Base-by-base conservation (phyloP, 2,797 vertebrate genomes). In the Cuniculus paca region DNA sequence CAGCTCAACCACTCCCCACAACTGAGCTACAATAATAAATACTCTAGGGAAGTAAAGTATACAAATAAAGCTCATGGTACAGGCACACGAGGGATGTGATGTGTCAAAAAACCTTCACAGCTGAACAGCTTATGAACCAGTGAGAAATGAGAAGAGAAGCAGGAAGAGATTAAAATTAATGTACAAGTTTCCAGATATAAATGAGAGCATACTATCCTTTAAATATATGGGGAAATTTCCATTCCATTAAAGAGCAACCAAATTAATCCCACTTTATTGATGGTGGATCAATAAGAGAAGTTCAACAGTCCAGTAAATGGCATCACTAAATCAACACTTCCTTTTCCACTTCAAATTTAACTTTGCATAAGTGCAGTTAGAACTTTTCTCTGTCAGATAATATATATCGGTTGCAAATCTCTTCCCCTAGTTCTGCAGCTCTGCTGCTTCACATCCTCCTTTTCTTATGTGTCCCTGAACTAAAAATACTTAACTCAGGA, bases 311-410 rank as follows among this genome's bases (percentile, higher is more conserved):
- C 58, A 68, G 56, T 52, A 79, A 96, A 82, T 68, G 70, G 28
- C 7, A 75, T 82, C 81, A 81, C 28, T 93, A 95, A 95, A 88
- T 95, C 95, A 95, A 90, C 75, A 54, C 24, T 77, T 82, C 28
- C 42, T 45, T 78, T 87, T 88, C 70, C 77, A 82, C 19, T 89
- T 91, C 56, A 63, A 52, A 72, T 28, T 54, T 88, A 70, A 90
- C 31, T 45, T 92, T 88, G 70, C 5, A 3, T 60, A 70, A 63
- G 31, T 75, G n/a, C 26, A 28, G 19, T 61, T 63, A 72, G 52
- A 86, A 60, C 4, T 54, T 84, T 16, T 70, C 45, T 78, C 65
- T 94, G 48, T n/a, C 77, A 80, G 63, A 45, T n/a, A n/a, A 48
- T 36, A 26, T 60, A 22, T 39, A 78, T 74, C 26, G 14, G 8